These are phyloP conservation scores for Ciona savignyi DNA, from an alignment of 23 tunicate genomes.

Conservation along the genomic window DNA sequence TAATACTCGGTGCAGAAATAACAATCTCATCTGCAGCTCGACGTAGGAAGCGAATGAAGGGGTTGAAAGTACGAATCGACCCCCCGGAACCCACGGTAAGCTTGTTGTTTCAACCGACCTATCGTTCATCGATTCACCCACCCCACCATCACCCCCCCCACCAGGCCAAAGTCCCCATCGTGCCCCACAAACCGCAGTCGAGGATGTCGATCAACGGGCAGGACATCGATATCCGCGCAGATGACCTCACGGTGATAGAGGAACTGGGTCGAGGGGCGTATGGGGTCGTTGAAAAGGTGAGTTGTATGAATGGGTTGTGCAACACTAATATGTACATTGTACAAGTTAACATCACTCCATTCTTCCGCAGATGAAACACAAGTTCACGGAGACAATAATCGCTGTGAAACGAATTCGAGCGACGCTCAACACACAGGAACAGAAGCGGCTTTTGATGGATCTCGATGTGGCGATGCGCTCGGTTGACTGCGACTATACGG, in stretches of 20 bases:
- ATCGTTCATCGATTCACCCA: not conserved
- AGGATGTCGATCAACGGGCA: slow-evolving; percentile 60
- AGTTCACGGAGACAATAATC: slow-evolving; percentile 40
- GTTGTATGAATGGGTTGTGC: not conserved
- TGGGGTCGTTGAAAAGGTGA: slow-evolving; percentile 93
- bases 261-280: slow-evolving; percentile 95
- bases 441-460: slow-evolving; percentile 88
- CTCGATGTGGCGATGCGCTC: slow-evolving; percentile 92
- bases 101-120: not conserved
- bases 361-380: slow-evolving; percentile 66
- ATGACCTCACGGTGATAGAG: slow-evolving; percentile 67
- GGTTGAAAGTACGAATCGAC: not conserved
- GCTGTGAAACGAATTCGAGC: slow-evolving; percentile 94
- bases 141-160: not conserved
- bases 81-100: not conserved
- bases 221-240: slow-evolving; percentile 71
- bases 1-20: too few relatives aligned
- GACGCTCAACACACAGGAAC: slow-evolving; percentile 83
- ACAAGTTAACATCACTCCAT: too few relatives aligned
- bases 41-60: not conserved
- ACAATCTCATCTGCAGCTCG: too few relatives aligned
- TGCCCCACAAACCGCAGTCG: slow-evolving; percentile 49
- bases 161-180: slow-evolving; percentile 13
- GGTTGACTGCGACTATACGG: slow-evolving; percentile 92
- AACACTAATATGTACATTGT: not conserved